Percentiles rank a stretch among this genome's conserved stretches.
phyloP scores from a whole-genome alignment of 1,140 invertebrate genomes.

The Dinoponera quadriceps region DNA sequence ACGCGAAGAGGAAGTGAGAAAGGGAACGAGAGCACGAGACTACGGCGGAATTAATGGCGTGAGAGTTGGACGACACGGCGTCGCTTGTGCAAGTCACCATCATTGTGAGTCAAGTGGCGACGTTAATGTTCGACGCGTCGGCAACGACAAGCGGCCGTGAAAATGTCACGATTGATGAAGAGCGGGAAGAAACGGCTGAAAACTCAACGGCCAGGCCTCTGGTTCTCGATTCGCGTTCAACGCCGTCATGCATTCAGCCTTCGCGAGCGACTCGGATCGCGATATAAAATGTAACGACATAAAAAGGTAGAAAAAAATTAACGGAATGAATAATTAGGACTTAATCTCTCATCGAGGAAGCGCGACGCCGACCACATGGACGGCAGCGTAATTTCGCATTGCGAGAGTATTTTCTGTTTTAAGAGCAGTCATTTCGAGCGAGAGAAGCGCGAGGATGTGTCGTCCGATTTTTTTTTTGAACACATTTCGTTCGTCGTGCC shows the following conservation, averaged over 20 bases:
- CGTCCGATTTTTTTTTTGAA: too few relatives aligned
- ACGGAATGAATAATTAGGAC: neutral
- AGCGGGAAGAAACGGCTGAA: neutral
- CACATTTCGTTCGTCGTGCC: too few relatives aligned
- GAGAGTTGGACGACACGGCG: neutral
- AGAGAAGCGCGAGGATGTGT: neutral
- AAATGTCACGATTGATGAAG: slow-evolving; percentile 1
- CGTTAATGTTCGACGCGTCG: slow-evolving; percentile 31
- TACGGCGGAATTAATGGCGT: slow-evolving; percentile 19
- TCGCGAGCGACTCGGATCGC: neutral
- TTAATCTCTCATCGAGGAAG: slow-evolving; percentile 13
- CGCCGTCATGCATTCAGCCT: neutral
- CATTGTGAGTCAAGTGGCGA: neutral
- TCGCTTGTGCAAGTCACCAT: slow-evolving; percentile 27
- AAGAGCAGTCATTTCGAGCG: neutral
- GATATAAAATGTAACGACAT: neutral
- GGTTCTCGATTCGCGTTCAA: slow-evolving; percentile 20
- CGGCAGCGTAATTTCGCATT: neutral
- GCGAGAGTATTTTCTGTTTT: neutral
- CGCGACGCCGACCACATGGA: neutral
- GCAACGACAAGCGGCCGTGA: neutral
- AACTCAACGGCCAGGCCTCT: neutral
- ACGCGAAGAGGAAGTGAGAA: slow-evolving; percentile 9
- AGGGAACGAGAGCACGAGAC: neutral
- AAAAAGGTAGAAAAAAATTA: neutral